Evolutionary conservation across 1,140 invertebrate species (phyloP).

Genomic region (Megathymus violae): DNA sequence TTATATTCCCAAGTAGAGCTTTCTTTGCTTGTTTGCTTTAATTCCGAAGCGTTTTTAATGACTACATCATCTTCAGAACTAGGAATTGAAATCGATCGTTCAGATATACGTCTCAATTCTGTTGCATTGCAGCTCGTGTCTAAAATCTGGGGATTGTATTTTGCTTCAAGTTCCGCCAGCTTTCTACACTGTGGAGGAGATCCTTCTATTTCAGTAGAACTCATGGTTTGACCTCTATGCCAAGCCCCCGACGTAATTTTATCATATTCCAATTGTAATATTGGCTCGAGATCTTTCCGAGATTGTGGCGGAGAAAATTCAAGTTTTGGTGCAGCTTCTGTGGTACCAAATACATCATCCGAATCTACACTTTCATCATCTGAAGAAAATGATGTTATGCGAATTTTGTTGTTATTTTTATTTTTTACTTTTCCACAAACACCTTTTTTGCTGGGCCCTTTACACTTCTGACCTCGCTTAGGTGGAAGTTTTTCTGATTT

Average conservation of each 20-base stretch:
- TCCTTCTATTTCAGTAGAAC: constrained; percentile 89
- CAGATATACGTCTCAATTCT: constrained; percentile 87
- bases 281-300: constrained; percentile 88
- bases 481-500: constrained; percentile 82
- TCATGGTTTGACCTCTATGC: constrained; percentile 89
- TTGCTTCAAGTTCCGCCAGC: constrained; percentile 84
- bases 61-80: constrained; percentile 87
- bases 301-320: constrained; percentile 89
- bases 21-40: constrained; percentile 79
- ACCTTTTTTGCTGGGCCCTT: constrained; percentile 83
- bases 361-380: constrained; percentile 89
- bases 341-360: constrained; percentile 88
- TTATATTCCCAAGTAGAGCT: constrained; percentile 85
- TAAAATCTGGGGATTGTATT: constrained; percentile 85
- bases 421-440: constrained; percentile 80
- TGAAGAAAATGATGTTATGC: constrained; percentile 89
- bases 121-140: constrained; percentile 85
- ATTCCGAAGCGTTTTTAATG: constrained; percentile 75
- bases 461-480: constrained; percentile 83
- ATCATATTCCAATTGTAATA: constrained; percentile 87
- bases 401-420: constrained; percentile 86
- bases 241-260: constrained; percentile 86
- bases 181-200: constrained; percentile 87
- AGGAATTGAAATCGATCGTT: constrained; percentile 88
- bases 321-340: constrained; percentile 87